phyloP scores from a whole-genome alignment of 35 echinoderm and acorn worm genomes.

The Strongylocentrotus purpuratus region DNA sequence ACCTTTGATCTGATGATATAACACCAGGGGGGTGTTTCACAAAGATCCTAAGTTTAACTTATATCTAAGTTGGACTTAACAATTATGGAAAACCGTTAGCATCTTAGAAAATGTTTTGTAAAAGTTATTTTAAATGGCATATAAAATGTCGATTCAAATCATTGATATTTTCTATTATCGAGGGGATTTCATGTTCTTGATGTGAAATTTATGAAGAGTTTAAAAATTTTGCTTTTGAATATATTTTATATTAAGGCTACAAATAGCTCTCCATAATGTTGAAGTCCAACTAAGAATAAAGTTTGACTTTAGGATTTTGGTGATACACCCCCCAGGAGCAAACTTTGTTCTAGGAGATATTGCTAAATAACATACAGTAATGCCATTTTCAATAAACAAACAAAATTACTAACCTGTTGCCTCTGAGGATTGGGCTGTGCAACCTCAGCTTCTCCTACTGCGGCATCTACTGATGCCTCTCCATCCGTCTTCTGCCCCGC shows the following conservation, averaged over 20 bases:
- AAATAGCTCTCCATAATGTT: too few relatives aligned
- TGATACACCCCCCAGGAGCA: too few relatives aligned
- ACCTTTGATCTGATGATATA: too few relatives aligned
- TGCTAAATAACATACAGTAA: neutral
- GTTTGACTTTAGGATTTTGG: neutral
- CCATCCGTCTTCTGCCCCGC: neutral
- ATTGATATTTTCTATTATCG: too few relatives aligned
- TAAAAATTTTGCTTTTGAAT: too few relatives aligned
- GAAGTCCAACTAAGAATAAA: neutral
- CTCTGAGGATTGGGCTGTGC: neutral
- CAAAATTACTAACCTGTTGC: neutral
- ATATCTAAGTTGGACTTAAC: too few relatives aligned
- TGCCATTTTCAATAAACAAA: neutral
- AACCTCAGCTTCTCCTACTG: neutral
- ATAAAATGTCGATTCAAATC: neutral
- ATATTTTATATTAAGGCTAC: too few relatives aligned
- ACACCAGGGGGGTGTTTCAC: too few relatives aligned
- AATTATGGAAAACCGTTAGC: too few relatives aligned
- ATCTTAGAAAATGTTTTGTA: neutral
- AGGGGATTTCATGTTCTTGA: too few relatives aligned
- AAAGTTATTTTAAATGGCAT: neutral
- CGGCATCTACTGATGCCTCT: neutral
- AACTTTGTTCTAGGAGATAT: neutral
- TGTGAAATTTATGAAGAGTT: too few relatives aligned
- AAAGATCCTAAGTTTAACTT: too few relatives aligned